Evolutionary conservation across 2,888 invertebrate genomes (phyloP).

Genomic region (Tetragonula carbonaria): DNA sequence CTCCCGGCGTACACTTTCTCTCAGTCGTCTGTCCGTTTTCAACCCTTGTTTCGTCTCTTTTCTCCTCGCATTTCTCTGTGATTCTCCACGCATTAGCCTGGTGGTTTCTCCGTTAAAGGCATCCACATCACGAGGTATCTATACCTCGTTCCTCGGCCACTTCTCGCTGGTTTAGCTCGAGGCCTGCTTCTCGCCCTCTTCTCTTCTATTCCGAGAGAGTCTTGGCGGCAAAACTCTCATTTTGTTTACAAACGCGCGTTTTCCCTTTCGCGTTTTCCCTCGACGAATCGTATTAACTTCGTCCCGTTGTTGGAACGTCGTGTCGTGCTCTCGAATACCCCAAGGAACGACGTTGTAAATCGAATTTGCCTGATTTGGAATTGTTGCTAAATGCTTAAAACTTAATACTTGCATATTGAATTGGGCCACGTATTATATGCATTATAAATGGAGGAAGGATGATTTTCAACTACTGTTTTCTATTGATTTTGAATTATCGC

Average conservation of each 20-base stretch:
- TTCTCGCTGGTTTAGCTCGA: conserved; percentile 29
- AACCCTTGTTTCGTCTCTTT: not conserved
- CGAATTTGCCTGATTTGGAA: too few relatives aligned
- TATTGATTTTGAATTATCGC: too few relatives aligned
- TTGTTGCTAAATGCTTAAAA: too few relatives aligned
- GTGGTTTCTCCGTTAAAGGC: conserved; percentile 23
- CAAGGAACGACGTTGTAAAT: too few relatives aligned
- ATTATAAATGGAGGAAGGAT: too few relatives aligned
- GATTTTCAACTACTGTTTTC: too few relatives aligned
- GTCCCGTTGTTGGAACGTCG: not conserved
- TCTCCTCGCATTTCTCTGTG: not conserved
- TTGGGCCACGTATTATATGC: too few relatives aligned
- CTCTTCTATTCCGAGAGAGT: conserved; percentile 7
- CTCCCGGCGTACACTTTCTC: conserved; percentile 8
- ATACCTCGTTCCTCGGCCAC: conserved; percentile 1
- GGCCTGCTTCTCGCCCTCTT: conserved; percentile 36
- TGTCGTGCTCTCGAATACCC: too few relatives aligned
- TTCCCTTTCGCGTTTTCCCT: not conserved
- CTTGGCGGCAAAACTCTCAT: conserved; percentile 70
- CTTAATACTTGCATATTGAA: too few relatives aligned
- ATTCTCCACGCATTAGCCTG: conserved; percentile 7
- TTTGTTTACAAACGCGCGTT: conserved; percentile 68
- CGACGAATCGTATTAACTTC: not conserved
- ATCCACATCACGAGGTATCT: conserved; percentile 19
- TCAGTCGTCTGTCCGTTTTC: conserved; percentile 4